A percentile compares a stretch with the other conserved stretches of the same genome.
phyloP scores from a whole-genome alignment of 2,113 vertebrate genomes.

The Scomber japonicus region DNA sequence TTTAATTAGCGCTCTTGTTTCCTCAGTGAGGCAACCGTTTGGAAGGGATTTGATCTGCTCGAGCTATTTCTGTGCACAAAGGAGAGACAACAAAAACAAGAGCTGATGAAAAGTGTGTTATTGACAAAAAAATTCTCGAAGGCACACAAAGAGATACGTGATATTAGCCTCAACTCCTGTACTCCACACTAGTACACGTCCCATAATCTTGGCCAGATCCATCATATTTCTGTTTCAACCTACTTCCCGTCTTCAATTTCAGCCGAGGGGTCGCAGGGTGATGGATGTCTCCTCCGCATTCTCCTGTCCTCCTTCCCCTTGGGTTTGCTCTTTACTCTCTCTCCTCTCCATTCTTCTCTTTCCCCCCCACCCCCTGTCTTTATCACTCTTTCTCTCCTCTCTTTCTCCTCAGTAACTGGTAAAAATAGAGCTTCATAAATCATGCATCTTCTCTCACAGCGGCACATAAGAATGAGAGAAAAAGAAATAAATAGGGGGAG shows the following conservation, averaged over 20 bases:
- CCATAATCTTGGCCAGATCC: conserved; percentile 58
- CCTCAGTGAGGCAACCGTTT: conserved; percentile 39
- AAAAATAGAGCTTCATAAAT: conserved; percentile 91
- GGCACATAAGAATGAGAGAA: conserved; percentile 51
- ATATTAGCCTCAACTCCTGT: conserved; percentile 26
- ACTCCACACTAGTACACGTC: conserved; percentile 17
- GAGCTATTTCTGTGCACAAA: conserved; percentile 15
- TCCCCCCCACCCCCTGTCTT: conserved; percentile 31
- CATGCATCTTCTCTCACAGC: conserved; percentile 83
- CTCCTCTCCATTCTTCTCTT: conserved; percentile 29
- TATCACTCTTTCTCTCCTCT: conserved; percentile 43
- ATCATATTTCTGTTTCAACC: conserved; percentile 72
- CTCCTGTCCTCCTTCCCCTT: conserved; percentile 63
- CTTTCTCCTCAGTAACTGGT: conserved; percentile 83
- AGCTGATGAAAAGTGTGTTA: conserved; percentile 34
- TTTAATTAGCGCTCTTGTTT: conserved; percentile 57
- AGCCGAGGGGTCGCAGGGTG: conserved; percentile 70
- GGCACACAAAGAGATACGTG: conserved; percentile 26
- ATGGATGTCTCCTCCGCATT: conserved; percentile 73
- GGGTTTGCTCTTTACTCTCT: conserved; percentile 57
- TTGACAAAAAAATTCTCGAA: conserved; percentile 5
- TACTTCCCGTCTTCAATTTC: conserved; percentile 67
- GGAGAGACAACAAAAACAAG: not conserved
- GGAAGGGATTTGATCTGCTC: conserved; percentile 23
- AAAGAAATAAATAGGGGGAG: conserved; percentile 54